Conservation (phyloP, 2,113 vertebrate genomes). For the Otocyon megalotis region DNA sequence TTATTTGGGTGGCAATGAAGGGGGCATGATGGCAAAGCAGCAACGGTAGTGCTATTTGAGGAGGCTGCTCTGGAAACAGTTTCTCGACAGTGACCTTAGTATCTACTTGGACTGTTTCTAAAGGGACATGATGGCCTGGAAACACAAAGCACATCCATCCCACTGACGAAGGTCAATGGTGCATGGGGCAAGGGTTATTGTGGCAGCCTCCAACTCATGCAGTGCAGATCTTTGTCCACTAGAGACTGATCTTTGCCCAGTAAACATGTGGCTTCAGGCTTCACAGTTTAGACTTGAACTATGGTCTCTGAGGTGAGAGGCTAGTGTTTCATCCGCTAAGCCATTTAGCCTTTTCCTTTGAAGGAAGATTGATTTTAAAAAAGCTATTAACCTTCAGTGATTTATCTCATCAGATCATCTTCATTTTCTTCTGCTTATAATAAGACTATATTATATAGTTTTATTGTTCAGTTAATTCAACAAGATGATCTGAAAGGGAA, state of each 20-base stretch:
- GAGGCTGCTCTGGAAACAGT: background rate
- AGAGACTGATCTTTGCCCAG: conserved; percentile 89
- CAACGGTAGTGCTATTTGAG: background rate
- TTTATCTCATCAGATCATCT: conserved; percentile 91
- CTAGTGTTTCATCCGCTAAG: conserved; percentile 88
- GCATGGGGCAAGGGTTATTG: background rate
- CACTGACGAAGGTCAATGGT: conserved; percentile 16
- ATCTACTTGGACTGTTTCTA: conserved; percentile 37
- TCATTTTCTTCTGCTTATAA: conserved; percentile 88
- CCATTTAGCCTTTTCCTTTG: conserved; percentile 90
- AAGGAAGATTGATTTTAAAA: conserved; percentile 90
- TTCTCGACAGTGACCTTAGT: conserved; percentile 55
- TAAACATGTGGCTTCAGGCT: conserved; percentile 81
- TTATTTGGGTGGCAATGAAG: conserved; percentile 44
- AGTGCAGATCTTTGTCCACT: conserved; percentile 89
- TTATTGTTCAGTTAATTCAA: conserved; percentile 86
- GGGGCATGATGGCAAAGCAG: background rate
- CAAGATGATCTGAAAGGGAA: conserved; percentile 79
- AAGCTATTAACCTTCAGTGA: conserved; percentile 90
- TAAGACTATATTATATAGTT: conserved; percentile 85
- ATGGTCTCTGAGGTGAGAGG: conserved; percentile 88
- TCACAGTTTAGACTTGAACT: conserved; percentile 88
- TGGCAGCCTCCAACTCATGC: conserved; percentile 75
- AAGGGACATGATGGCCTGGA: background rate
- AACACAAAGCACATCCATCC: background rate